Evolutionary conservation across 2,888 invertebrate species (phyloP).

Genomic region (Nemurella pictetii): DNA sequence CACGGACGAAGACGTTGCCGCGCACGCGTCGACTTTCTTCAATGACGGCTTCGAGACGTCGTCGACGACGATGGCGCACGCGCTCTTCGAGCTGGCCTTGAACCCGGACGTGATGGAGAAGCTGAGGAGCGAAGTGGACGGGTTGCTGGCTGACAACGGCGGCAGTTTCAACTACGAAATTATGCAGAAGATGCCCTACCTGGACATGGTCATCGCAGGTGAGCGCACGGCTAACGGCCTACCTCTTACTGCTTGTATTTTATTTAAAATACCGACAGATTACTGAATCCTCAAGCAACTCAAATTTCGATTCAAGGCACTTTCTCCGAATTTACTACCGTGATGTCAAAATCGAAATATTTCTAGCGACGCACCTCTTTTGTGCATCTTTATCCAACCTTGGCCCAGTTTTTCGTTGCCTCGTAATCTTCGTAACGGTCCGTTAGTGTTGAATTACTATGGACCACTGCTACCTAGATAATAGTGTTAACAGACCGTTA

Average conservation of each 20-base stretch:
- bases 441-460: no score
- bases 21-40: constrained; percentile 47
- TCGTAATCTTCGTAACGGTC: no score
- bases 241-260: neutral
- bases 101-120: constrained; percentile 45
- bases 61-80: constrained; percentile 45
- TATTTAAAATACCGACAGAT: no score
- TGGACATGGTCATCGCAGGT: constrained; percentile 45
- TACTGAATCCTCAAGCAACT: no score
- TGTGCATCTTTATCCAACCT: no score
- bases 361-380: no score
- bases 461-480: no score
- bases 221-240: neutral
- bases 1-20: constrained; percentile 36
- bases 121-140: constrained; percentile 45
- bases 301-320: no score
- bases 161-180: constrained; percentile 45
- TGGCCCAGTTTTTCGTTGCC: no score
- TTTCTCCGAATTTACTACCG: no score
- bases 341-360: no score
- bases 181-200: constrained; percentile 45
- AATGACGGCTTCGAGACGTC: constrained; percentile 48
- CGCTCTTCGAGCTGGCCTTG: constrained; percentile 45
- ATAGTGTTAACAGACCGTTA: no score
- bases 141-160: constrained; percentile 40